Conservation (phyloP, 2,797 vertebrate species). For the Ptychadena robeensis region DNA sequence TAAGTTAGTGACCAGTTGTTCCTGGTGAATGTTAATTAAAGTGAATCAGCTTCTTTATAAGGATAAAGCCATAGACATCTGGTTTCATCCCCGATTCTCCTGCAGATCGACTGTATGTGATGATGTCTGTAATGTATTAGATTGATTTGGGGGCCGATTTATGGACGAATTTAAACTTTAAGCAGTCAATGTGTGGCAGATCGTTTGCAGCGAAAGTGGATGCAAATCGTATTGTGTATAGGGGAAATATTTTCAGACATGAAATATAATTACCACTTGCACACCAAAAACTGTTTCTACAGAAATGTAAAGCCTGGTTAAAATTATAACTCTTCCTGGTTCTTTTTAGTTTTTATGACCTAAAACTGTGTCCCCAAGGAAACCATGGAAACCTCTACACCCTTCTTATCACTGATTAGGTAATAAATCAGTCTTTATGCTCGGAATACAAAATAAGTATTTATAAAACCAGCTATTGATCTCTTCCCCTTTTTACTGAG, state of each 20-base stretch:
- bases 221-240: slow-evolving; percentile 50
- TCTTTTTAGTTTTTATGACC: slow-evolving; percentile 27
- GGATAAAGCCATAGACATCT: no score
- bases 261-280: slow-evolving; percentile 45
- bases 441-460: slow-evolving; percentile 22
- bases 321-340: slow-evolving; percentile 14
- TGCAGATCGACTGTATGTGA: no score
- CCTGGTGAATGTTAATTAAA: no score
- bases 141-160: no score
- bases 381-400: slow-evolving; percentile 25
- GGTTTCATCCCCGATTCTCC: no score
- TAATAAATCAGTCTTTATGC: slow-evolving; percentile 47
- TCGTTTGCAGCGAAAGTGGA: no score
- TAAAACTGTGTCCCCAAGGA: slow-evolving; percentile 10
- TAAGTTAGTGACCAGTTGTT: no score
- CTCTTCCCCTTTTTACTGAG: neutral
- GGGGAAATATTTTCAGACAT: slow-evolving; percentile 29
- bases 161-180: no score
- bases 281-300: slow-evolving; percentile 16
- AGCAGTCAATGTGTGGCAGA: no score
- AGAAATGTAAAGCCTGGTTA: slow-evolving; percentile 45
- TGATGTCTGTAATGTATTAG: no score
- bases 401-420: slow-evolving; percentile 38
- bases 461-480: slow-evolving; percentile 24
- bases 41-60: no score